phyloP scores from a whole-genome alignment of 2,113 vertebrate species.

The Corythoichthys haematopterus region DNA sequence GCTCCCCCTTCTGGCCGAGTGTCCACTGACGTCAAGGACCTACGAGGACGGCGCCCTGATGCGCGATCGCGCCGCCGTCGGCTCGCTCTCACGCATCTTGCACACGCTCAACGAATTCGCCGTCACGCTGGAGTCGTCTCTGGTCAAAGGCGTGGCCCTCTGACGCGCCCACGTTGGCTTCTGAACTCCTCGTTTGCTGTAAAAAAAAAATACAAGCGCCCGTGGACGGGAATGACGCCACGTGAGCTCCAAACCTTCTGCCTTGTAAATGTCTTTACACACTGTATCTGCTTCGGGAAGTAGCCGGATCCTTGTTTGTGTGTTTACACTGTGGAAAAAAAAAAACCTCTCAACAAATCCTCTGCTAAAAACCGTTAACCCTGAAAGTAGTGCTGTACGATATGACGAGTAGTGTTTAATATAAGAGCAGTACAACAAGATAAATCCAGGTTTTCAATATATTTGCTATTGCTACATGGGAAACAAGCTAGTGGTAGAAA shows the following conservation, averaged over 20 bases:
- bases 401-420: too few species aligned
- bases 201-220: conserved; percentile 7
- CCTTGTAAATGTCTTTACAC: conserved; percentile 54
- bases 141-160: conserved; percentile 92
- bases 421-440: too few species aligned
- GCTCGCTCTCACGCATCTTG: conserved; percentile 84
- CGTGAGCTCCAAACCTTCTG: conserved; percentile 40
- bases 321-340: conserved; percentile 66
- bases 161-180: conserved; percentile 55
- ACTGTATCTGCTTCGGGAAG: conserved; percentile 53
- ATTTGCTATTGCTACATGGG: too few species aligned
- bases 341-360: background rate
- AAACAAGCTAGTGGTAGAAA: too few species aligned
- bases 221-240: conserved; percentile 15
- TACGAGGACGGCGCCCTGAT: conserved; percentile 89
- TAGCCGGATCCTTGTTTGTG: conserved; percentile 40
- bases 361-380: too few species aligned
- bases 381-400: background rate
- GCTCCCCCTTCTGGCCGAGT: conserved; percentile 87
- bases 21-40: conserved; percentile 79
- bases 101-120: conserved; percentile 88
- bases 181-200: background rate
- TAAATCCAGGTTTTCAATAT: too few species aligned
- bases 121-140: conserved; percentile 86
- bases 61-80: conserved; percentile 81